Evolutionary conservation across 2,888 invertebrate genomes (phyloP), one percentile per base, ranked within the genome.

Genomic region (Saturnia japonica): DNA sequence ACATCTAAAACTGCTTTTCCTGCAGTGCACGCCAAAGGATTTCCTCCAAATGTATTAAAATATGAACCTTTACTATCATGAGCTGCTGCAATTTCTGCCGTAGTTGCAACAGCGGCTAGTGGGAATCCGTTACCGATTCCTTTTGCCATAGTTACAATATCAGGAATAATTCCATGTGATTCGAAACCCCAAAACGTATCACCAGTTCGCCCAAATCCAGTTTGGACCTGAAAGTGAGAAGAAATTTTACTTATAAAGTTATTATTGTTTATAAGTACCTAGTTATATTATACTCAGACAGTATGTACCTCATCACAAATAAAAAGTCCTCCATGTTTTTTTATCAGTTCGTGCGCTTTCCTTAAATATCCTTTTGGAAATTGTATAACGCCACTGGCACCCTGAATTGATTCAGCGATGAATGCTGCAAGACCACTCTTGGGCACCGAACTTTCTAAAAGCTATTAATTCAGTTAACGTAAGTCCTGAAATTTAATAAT

Each of bases 21-120:
- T 3, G 97, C 97, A 7, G 97, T 95, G 74, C 97, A 97, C 1
- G 98, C 97, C 78, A 99, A 84, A 0, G 99, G 98, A 90, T 98
- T 99, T 0, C 99, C 99, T 0, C 99, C 99, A 85, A 96, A 99
- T 0, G 99, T 99, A 88, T 99, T 99, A 86, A 99, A 99, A 89
- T 99, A 98, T 0, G 96, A 85, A 0, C 97, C 97, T 79, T 95
- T 93, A 40, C 40, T n/a, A 0, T 95, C 95, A 78, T 99, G 94
- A 6, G 96, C 95, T 22, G 95, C 93, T 0, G 99, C 98, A 71
- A 99, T 97, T 87, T 97, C 96, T 7, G 96, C 96, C 0, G 97
- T 99, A 0, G 99, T 99, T 0, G 98, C 97, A 0, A 99, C 99
- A 12, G 99, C 99, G 0, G 97, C 99, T 88, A 99, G 90, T 0